phyloP scores from a whole-genome alignment of 2,113 vertebrate genomes.

The Carlito syrichta region DNA sequence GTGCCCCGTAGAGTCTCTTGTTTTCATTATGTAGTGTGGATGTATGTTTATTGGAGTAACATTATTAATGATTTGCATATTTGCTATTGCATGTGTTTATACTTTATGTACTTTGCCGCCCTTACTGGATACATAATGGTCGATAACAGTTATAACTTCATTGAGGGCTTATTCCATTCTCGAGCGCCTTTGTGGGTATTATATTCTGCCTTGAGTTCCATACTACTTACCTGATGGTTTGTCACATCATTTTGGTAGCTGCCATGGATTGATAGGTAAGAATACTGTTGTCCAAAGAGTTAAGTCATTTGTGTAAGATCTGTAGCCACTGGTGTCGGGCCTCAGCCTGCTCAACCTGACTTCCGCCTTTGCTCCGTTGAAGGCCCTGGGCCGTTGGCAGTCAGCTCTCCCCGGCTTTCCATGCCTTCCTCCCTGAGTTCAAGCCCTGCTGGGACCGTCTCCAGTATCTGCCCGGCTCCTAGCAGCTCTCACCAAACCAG shows the following conservation, averaged over 20 bases:
- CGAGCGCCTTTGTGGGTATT: too few relatives aligned
- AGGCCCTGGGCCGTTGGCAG: background rate
- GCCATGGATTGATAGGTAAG: background rate
- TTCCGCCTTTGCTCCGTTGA: background rate
- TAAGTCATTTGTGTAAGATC: background rate
- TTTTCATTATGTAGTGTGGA: too few relatives aligned
- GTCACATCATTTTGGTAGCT: background rate
- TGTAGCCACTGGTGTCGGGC: too few relatives aligned
- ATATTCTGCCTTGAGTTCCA: background rate
- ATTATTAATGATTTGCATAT: fast-evolving
- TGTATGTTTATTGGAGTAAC: fast-evolving
- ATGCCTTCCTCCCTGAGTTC: background rate
- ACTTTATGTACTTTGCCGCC: background rate
- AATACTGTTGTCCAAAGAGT: too few relatives aligned
- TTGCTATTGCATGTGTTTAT: background rate
- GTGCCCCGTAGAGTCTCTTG: fast-evolving
- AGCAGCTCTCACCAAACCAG: background rate
- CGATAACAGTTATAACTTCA: background rate
- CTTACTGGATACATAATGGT: background rate
- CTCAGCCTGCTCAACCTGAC: background rate
- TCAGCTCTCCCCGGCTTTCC: background rate
- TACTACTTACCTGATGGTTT: too few relatives aligned
- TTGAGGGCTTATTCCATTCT: fast-evolving
- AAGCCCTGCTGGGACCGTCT: background rate
- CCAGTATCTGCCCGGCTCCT: background rate